Base-by-base conservation (phyloP, 1,140 invertebrate genomes). In the Amyelois transitella region DNA sequence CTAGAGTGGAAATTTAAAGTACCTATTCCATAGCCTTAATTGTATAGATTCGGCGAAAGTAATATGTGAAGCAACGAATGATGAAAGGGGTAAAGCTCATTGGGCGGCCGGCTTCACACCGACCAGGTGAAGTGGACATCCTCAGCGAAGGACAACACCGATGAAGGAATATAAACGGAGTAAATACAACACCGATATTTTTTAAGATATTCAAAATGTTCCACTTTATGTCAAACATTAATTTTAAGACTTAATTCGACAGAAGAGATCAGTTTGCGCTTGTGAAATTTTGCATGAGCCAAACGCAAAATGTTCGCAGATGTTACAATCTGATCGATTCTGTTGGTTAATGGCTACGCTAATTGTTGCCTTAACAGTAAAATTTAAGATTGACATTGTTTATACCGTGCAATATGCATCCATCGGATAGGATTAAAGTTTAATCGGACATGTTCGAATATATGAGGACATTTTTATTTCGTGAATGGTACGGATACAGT, bases 361-460 rank as follows among this genome's bases (percentile, higher is more conserved):
- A 79, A 73, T 64, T 68, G 68, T 69, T 75, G 49, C 59, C 66
- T 76, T 73, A 77, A 66, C 62, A 62, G 49, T 78, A 80, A 72
- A 75, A 62, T 55, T 66, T 67, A 74, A 74, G 74, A 83, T 83
- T 81, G 72, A 79, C 68, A 65, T 73, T 62, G 51, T 66, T 71
- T 68, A 74, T 67, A 66, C 66, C 64, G 73, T 79, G 77, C 74
- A 75, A 49, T 65, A 71, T 56, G 54, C 43, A 60, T 57, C 45
- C 43, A 28, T 58, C 43, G 60, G 53, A 60, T 52, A 50, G 55
- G 52, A 60, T 20, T n/a, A 51, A 52, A 47, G 43, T 43, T 58
- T 17, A 55, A 57, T 18, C 55, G 51, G 55, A 59, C 49, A 59
- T 54, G 58, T 12, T 48, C 43, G 51, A 59, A 43, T 56, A 43